These are phyloP conservation scores for Misgurnus anguillicaudatus DNA, from an alignment of 2,113 vertebrate genomes.

Conservation along the genomic window DNA sequence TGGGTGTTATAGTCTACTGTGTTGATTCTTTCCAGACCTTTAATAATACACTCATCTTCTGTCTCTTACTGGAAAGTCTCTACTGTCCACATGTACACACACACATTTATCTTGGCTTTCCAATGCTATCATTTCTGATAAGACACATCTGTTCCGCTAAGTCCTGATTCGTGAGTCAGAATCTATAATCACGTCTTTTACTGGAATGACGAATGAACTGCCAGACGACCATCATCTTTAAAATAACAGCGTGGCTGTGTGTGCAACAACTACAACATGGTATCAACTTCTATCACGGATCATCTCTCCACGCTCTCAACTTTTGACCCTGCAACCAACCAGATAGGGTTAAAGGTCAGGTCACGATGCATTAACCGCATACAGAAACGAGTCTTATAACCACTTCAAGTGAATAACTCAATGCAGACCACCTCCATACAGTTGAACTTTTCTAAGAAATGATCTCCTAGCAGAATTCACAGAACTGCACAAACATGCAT, in stretches of 20 bases:
- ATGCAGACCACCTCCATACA: too few relatives aligned
- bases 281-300: not conserved
- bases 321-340: not conserved
- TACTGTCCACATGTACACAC: not conserved
- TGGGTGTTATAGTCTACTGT: not conserved
- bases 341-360: not conserved
- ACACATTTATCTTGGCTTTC: not conserved
- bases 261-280: not conserved
- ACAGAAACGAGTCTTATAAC: not conserved
- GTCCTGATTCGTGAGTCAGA: constrained; percentile 37
- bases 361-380: not conserved
- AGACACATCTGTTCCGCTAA: constrained; percentile 30
- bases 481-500: not conserved
- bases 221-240: constrained; percentile 5
- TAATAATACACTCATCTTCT: constrained; percentile 42
- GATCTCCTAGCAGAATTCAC: not conserved
- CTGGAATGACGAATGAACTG: constrained; percentile 17
- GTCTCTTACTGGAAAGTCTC: constrained; percentile 30
- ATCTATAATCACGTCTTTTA: constrained; percentile 32
- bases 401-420: not conserved
- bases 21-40: constrained; percentile 22
- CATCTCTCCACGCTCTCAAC: not conserved
- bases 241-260: constrained; percentile 15
- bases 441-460: not conserved
- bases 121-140: constrained; percentile 28